Evolutionary conservation across 2,888 invertebrate species (phyloP), one percentile per base, ranked within the genome.

Genomic region (Athalia cordata): DNA sequence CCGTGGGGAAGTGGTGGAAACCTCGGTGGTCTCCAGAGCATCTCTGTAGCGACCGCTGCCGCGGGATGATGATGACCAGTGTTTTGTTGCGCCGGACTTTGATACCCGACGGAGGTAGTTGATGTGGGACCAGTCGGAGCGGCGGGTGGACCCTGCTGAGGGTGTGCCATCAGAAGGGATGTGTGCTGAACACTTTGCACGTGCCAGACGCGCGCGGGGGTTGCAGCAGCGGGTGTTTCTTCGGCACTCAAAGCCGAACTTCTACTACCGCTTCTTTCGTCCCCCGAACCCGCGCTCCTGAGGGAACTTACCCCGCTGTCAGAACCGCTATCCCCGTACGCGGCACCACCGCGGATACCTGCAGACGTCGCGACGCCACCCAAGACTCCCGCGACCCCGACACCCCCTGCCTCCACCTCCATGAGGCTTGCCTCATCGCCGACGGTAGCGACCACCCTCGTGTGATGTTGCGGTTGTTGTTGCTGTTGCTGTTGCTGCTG

Each of bases 291-390:
- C 86, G 93, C 93, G 87, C 94, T 94, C 86, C 95, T 93, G 87
- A 95, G 91, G 78, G 95, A 95, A 91, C 95, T 95, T 92, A 95
- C 94, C 91, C 95, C 94, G 88, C 94, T 93, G 91, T 94, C 94
- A 78, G 91, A 91, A 70, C 90, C 89, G 91, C 92, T 93, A 88
- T 92, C 92, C 68, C 90, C 90, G 86, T 91, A 91, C 87, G 91
- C 87, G 82, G 88, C 86, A 81, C 86, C 88, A 87, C 86, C 88
- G 87, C 83, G 89, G 87, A 88, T 88, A 64, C 81, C 82, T 81
- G 81, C 81, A 29, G 29, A 29, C 81, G 65, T 77, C 77, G 78
- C 79, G 64, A 55, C 79, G 77, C 59, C 77, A 66, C 66, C 80
- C 75, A 84, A 80, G 45, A 83, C 83, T 50, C 81, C 79, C 80